A percentile compares a stretch with the other conserved stretches of the same genome.
Conservation (phyloP, 2,113 vertebrate genomes). For the rat (Rattus norvegicus) region GRCr8 NC_086019.1:108596001-108596500, state of each 20-base stretch:
- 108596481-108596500: not conserved
- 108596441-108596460: not conserved
- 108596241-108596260: not conserved
- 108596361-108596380: constrained; percentile 39
- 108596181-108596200: constrained; percentile 7
- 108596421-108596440: constrained; percentile 40
- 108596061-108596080: not conserved
- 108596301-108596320: constrained; percentile 28
- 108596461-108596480: constrained; percentile 42
- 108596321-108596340: constrained; percentile 17
- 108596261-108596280: not conserved
- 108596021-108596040: not conserved
- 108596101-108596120: not conserved
- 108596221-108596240: not conserved
- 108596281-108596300: constrained; percentile 25
- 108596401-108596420: constrained; percentile 43
- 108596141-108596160: constrained; percentile 22
- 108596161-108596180: constrained; percentile 40
- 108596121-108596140: not conserved
- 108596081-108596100: constrained; percentile 27
- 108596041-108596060: not conserved
- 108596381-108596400: constrained; percentile 25
- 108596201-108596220: not conserved
- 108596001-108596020: not conserved
- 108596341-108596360: constrained; percentile 48